Conservation (phyloP, 2,797 vertebrate species). For the Anguilla obscura region DNA sequence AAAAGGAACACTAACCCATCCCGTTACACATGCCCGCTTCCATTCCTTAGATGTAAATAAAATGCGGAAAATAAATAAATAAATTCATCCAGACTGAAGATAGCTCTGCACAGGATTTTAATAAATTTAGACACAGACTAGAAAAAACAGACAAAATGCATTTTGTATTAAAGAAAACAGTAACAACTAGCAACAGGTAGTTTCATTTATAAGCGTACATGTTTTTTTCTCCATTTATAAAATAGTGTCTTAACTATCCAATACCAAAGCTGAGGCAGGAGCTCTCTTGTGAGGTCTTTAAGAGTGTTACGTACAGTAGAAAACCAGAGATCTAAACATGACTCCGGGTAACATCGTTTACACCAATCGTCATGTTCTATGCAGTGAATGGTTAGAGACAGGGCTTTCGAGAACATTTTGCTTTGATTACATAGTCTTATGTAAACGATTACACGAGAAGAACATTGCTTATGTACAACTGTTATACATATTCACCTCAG, state of each 20-base stretch:
- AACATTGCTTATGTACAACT: conserved; percentile 37
- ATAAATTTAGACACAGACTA: conserved; percentile 45
- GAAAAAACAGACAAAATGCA: conserved; percentile 48
- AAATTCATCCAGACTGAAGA: conserved; percentile 17
- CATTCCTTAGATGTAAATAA: neutral
- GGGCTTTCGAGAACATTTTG: conserved; percentile 18
- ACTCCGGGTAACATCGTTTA: conserved; percentile 20
- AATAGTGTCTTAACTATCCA: conserved; percentile 41
- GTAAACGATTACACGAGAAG: conserved; percentile 29
- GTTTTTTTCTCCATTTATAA: conserved; percentile 36
- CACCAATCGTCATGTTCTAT: conserved; percentile 21
- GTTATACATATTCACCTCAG: conserved; percentile 24
- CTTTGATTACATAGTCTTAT: conserved; percentile 35
- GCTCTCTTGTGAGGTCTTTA: conserved; percentile 19
- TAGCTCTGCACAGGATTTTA: conserved; percentile 39
- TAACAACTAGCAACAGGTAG: conserved; percentile 44
- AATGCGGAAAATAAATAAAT: neutral
- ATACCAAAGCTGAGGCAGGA: conserved; percentile 38
- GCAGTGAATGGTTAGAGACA: conserved; percentile 23
- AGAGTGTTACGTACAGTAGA: conserved; percentile 38
- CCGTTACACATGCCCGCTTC: too few relatives aligned
- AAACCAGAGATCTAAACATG: conserved; percentile 33
- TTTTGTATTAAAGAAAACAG: conserved; percentile 49
- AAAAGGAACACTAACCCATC: too few relatives aligned
- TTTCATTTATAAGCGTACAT: conserved; percentile 34